Conservation (phyloP, 2,888 invertebrate species). For the Tachystola acroxantha region DNA sequence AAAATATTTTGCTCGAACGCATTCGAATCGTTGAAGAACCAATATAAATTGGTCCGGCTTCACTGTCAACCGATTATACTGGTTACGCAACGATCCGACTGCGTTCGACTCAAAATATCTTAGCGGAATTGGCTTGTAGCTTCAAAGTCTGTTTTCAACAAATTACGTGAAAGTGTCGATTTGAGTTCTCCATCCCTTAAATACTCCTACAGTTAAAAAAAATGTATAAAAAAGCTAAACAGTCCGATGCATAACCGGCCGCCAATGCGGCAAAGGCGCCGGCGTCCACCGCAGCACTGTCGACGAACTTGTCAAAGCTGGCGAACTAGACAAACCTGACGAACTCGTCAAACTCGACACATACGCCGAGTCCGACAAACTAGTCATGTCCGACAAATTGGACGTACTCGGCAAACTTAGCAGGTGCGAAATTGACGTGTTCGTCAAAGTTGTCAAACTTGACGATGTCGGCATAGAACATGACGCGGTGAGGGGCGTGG, state of each 20-base stretch:
- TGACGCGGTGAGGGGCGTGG: slow-evolving; percentile 26
- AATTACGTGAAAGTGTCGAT: no score
- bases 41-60: no score
- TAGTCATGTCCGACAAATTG: neutral
- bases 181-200: no score
- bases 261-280: slow-evolving; percentile 69
- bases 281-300: slow-evolving; percentile 64
- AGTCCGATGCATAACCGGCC: slow-evolving; percentile 62
- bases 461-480: neutral
- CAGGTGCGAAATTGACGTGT: neutral
- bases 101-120: no score
- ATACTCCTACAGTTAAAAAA: no score
- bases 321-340: neutral
- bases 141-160: no score
- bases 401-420: neutral
- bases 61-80: no score
- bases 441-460: neutral
- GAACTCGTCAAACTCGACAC: neutral
- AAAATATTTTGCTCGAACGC: no score
- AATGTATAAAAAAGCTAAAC: slow-evolving; percentile 24
- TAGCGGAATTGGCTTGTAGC: no score
- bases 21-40: no score
- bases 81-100: no score
- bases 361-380: neutral
- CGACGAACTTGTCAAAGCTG: neutral